Evolutionary conservation across 1,140 invertebrate genomes (phyloP).

Genomic region (Dendrolimus punctatus): DNA sequence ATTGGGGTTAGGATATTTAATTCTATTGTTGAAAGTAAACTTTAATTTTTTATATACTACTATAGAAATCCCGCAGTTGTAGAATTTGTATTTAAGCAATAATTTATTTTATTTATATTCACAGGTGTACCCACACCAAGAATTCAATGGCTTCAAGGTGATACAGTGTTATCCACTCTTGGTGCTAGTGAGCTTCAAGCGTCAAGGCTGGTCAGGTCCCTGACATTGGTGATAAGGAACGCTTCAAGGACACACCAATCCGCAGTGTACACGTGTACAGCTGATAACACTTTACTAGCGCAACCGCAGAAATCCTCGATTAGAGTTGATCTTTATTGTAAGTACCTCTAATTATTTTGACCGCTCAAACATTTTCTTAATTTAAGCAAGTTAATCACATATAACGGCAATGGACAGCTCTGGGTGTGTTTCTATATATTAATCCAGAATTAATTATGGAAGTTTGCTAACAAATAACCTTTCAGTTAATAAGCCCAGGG

Average conservation of each 20-base stretch:
- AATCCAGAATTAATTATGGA: too few species aligned
- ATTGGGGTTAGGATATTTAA: too few species aligned
- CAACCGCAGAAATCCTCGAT: constrained; percentile 77
- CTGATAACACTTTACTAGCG: constrained; percentile 81
- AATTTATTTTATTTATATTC: constrained; percentile 3
- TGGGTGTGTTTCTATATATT: too few species aligned
- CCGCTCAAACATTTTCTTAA: not conserved
- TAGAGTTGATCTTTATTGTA: constrained; percentile 81
- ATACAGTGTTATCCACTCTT: constrained; percentile 74
- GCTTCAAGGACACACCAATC: constrained; percentile 42
- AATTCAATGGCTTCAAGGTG: constrained; percentile 90
- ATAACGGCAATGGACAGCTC: too few species aligned
- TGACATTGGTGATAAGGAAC: constrained; percentile 60
- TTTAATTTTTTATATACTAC: too few species aligned
- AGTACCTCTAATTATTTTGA: constrained; percentile 50
- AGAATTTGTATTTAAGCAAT: not conserved
- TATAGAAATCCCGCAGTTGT: too few species aligned
- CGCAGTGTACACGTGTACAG: constrained; percentile 86
- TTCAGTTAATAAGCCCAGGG: too few species aligned
- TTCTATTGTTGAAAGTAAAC: too few species aligned
- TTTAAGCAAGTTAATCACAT: constrained; percentile 1
- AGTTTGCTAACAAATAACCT: too few species aligned
- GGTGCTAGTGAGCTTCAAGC: constrained; percentile 36
- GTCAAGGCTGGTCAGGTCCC: constrained; percentile 41
- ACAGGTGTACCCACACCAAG: constrained; percentile 86